Evolutionary conservation across 2,113 vertebrate genomes (phyloP).

Genomic region (Mormyrus iriodes): DNA sequence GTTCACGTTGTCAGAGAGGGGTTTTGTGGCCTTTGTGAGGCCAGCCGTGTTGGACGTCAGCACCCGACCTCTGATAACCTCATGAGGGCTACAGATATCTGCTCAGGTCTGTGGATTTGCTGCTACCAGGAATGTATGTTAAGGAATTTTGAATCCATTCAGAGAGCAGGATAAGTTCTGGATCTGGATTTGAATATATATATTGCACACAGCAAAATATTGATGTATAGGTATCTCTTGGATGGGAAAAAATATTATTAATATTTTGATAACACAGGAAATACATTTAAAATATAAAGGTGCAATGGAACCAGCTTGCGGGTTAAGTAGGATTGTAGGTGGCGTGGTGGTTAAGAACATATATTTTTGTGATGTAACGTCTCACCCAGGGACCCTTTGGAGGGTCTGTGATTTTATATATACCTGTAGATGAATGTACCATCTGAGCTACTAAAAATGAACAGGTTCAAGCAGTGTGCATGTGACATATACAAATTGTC

Average conservation of each 20-base stretch:
- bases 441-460: background rate
- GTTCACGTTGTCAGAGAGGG: constrained; percentile 20
- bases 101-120: background rate
- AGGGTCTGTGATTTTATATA: background rate
- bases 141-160: background rate
- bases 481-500: background rate
- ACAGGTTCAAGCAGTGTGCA: background rate
- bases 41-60: background rate
- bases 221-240: background rate
- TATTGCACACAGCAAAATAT: background rate
- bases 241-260: background rate
- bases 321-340: background rate
- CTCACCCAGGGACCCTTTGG: background rate
- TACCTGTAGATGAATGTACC: too few relatives aligned
- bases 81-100: background rate
- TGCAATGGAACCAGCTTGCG: background rate
- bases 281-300: background rate
- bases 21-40: constrained; percentile 7
- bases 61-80: background rate
- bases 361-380: background rate
- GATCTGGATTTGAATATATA: background rate
- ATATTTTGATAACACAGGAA: background rate
- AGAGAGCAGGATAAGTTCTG: background rate
- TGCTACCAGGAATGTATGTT: background rate
- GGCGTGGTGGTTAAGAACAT: background rate